Conservation (phyloP, 92 coral and sea anemone genomes). For the Porites rus region DNA sequence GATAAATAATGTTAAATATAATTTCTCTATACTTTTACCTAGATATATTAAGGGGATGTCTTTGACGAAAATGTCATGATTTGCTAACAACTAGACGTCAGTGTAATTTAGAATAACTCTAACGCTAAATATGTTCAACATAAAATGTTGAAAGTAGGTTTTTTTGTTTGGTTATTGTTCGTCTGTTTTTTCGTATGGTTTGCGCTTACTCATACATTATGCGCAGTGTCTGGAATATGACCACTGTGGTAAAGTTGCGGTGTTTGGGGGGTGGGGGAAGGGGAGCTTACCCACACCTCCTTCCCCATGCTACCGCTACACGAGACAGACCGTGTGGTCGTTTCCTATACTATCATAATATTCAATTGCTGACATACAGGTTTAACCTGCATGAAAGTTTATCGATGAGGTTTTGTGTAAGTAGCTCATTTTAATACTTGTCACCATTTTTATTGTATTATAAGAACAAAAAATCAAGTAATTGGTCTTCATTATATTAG, state of each 20-base stretch:
- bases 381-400: background rate
- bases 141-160: background rate
- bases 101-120: background rate
- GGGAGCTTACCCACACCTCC: background rate
- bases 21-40: too few relatives aligned
- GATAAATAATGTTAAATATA: too few relatives aligned
- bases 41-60: background rate
- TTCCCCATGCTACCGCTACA: background rate
- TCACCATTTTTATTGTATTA: background rate
- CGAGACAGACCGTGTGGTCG: too few relatives aligned
- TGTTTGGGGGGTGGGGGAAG: background rate
- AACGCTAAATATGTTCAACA: background rate
- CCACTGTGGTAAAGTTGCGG: background rate
- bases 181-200: too few relatives aligned
- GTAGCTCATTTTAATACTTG: background rate
- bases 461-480: background rate
- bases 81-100: background rate
- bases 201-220: too few relatives aligned
- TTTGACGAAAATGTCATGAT: background rate
- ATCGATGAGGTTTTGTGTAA: background rate
- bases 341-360: too few relatives aligned
- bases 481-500: background rate
- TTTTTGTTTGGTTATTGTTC: background rate
- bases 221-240: too few relatives aligned
- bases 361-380: too few relatives aligned